Conservation (phyloP, 2,888 invertebrate species). For the Melipona bicolor region DNA sequence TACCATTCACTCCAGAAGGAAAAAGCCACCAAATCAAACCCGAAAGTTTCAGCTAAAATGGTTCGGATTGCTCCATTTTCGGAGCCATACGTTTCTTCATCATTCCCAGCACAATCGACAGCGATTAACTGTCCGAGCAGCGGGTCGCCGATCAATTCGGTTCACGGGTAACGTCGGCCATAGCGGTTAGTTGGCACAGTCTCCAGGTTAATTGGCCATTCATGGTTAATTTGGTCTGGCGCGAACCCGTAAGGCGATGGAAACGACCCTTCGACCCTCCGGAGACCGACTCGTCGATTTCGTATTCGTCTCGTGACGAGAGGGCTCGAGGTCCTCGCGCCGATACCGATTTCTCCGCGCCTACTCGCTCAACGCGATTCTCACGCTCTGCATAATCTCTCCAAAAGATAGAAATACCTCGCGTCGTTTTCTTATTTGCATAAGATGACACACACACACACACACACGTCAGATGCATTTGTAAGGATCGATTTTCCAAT, state of each 20-base stretch:
- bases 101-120: conserved; percentile 45
- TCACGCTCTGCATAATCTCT: conserved; percentile 29
- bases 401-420: background rate
- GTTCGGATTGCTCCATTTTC: background rate
- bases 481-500: no score
- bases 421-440: conserved; percentile 26
- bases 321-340: conserved; percentile 62
- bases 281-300: conserved; percentile 75
- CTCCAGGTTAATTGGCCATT: conserved; percentile 83
- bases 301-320: conserved; percentile 76
- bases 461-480: no score
- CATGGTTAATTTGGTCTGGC: conserved; percentile 83
- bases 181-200: conserved; percentile 73
- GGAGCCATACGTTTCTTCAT: background rate
- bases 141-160: conserved; percentile 67
- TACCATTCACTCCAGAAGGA: background rate
- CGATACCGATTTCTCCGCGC: conserved; percentile 59
- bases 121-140: conserved; percentile 63
- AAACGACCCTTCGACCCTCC: conserved; percentile 72
- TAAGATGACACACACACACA: no score
- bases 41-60: background rate
- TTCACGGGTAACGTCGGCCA: conserved; percentile 59
- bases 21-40: no score
- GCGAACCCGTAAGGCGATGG: conserved; percentile 78
- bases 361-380: conserved; percentile 24